phyloP scores from a whole-genome alignment of 2,797 vertebrate species.

The Erpetoichthys calabaricus region DNA sequence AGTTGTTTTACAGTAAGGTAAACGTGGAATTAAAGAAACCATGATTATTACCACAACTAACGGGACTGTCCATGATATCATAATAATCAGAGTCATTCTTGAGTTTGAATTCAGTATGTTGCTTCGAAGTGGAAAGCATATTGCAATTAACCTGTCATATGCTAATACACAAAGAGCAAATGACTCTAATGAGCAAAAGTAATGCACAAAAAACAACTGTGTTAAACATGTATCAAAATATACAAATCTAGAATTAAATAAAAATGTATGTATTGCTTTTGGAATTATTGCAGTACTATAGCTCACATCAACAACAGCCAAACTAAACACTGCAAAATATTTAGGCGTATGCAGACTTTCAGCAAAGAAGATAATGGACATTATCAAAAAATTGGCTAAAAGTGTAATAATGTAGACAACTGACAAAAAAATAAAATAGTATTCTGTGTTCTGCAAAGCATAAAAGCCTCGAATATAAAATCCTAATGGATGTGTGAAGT shows the following conservation, averaged over 20 bases:
- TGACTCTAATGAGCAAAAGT: constrained; percentile 11
- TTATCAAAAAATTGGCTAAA: constrained; percentile 9
- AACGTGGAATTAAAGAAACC: constrained; percentile 7
- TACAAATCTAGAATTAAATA: constrained; percentile 14
- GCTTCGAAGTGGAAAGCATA: constrained; percentile 13
- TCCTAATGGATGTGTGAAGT: constrained; percentile 12
- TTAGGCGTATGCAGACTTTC: constrained; percentile 13
- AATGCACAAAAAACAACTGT: constrained; percentile 14
- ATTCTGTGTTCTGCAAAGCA: constrained; percentile 6
- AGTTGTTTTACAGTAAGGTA: constrained; percentile 12
- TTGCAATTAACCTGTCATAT: constrained; percentile 11
- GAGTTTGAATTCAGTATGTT: constrained; percentile 5
- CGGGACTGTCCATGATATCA: constrained; percentile 10
- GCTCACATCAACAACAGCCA: constrained; percentile 13
- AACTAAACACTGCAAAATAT: constrained; percentile 13
- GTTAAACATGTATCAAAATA: constrained; percentile 12
- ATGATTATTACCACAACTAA: constrained; percentile 7
- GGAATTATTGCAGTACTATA: constrained; percentile 11
- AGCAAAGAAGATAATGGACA: constrained; percentile 11
- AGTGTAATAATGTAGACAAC: constrained; percentile 14
- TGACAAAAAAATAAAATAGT: constrained; percentile 11
- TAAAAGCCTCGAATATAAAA: constrained; percentile 15
- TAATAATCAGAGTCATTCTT: constrained; percentile 13
- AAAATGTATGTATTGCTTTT: constrained; percentile 9
- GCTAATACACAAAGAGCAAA: constrained; percentile 13